Percentiles rank a stretch among this genome's conserved stretches.
phyloP scores from a whole-genome alignment of 2,888 invertebrate genomes.

The Microdon myrmicae region DNA sequence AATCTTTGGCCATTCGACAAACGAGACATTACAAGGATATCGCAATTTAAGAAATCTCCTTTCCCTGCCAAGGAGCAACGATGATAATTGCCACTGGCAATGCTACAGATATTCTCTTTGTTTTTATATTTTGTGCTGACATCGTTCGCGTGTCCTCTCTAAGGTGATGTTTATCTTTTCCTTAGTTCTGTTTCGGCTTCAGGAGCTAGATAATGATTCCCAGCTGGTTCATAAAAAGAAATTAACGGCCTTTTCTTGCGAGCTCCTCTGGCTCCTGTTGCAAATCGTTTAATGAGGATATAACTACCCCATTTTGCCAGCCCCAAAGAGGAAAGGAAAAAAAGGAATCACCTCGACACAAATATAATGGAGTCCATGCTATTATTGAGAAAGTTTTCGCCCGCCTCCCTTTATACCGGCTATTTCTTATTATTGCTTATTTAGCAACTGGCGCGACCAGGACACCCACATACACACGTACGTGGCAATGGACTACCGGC shows the following conservation, averaged over 20 bases:
- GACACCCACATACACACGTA: conserved; percentile 9
- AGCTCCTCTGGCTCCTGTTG: conserved; percentile 55
- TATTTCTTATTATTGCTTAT: conserved; percentile 50
- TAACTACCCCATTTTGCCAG: conserved; percentile 57
- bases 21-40: conserved; percentile 19
- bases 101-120: conserved; percentile 22
- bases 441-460: conserved; percentile 27
- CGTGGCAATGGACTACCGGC: no score
- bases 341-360: conserved; percentile 28
- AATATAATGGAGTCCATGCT: conserved; percentile 53
- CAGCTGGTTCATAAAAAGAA: conserved; percentile 68
- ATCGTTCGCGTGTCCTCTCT: conserved; percentile 44
- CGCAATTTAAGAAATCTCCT: conserved; percentile 35
- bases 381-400: conserved; percentile 54
- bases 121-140: conserved; percentile 49
- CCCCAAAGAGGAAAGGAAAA: conserved; percentile 13
- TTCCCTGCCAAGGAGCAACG: conserved; percentile 19
- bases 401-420: conserved; percentile 33
- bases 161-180: conserved; percentile 60
- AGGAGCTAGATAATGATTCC: conserved; percentile 63
- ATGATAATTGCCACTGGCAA: conserved; percentile 44
- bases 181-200: conserved; percentile 39
- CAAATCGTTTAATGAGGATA: conserved; percentile 67
- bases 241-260: conserved; percentile 64
- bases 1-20: conserved; percentile 36